Evolutionary conservation across 2,888 invertebrate genomes (phyloP), one percentile per base, ranked within the genome.

Genomic region (Calliphora vomitoria): DNA sequence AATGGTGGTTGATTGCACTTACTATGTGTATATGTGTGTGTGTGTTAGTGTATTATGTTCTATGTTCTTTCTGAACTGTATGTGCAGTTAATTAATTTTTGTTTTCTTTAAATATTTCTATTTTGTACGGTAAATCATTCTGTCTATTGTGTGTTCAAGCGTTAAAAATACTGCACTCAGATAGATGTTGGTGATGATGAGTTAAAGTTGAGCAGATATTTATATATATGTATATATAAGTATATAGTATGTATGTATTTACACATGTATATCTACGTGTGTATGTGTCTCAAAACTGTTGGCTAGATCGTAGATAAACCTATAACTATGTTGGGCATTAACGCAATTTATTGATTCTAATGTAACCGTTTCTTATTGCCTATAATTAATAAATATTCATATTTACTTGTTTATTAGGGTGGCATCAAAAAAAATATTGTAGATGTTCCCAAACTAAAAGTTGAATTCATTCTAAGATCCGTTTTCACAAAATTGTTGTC

Each of bases 41-140:
- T 64, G 35, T 20, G 53, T 25, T n/a, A 13, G 44, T 44, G 44
- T 68, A 18, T 38, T 25, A 25, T 25, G n/a, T 47, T 47, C 35
- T 62, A n/a, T 68, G 44, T 35, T 68, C 60, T 60, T 35, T 74
- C 68, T 68, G 18, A 74, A 66, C 69, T 68, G 81, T 81, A 86
- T 89, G 84, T 88, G 86, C 86, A 86, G 89, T 89, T 89, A 89
- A 89, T 89, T 89, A 89, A 88, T 89, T 89, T 89, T 89, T 85
- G 68, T 86, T 84, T 89, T 86, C 31, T 79, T 74, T 76, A 72
- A 72, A 79, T 84, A 72, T 66, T 72, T 66, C 25, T 72, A 44
- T 60, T 76, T 76, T 78, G 31, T 72, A 84, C 72, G 58, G 72
- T 79, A 72, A 79, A 71, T 72, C 31, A 64, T 78, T 78, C 55